These are phyloP conservation scores for Xestia rhomboidea DNA, from an alignment of 2,888 invertebrate genomes.

Conservation along the genomic window DNA sequence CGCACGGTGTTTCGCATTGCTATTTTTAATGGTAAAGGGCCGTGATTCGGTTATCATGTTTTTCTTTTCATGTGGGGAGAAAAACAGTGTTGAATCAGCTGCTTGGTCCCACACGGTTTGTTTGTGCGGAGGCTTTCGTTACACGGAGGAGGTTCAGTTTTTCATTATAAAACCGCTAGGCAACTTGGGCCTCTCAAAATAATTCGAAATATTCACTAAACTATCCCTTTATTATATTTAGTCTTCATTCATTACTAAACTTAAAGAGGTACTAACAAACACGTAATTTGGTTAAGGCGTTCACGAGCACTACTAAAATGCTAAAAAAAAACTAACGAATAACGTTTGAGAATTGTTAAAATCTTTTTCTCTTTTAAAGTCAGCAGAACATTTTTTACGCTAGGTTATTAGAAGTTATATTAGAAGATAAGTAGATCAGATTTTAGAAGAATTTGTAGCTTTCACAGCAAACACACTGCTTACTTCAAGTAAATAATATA, in stretches of 20 bases:
- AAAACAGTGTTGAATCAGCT: constrained; percentile 44
- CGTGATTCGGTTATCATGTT: constrained; percentile 54
- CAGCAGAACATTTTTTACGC: background rate
- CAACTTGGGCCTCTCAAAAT: background rate
- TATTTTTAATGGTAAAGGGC: constrained; percentile 64
- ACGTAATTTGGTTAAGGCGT: background rate
- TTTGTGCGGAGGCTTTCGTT: constrained; percentile 16
- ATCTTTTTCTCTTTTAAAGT: background rate
- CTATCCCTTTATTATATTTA: background rate
- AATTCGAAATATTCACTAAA: background rate
- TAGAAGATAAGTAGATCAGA: background rate
- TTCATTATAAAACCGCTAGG: background rate
- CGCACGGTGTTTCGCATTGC: constrained; percentile 55
- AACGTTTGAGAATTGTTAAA: background rate
- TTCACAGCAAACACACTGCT: constrained; percentile 26
- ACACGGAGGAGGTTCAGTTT: background rate
- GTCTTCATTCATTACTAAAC: background rate
- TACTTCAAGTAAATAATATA: constrained; percentile 48
- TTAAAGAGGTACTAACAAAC: background rate
- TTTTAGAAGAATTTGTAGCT: background rate
- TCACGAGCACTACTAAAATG: background rate
- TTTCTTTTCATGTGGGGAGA: constrained; percentile 47
- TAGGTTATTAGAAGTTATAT: too few relatives aligned
- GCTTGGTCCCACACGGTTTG: constrained; percentile 34
- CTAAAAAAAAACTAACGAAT: background rate